Base-by-base conservation (phyloP, 1,140 invertebrate genomes). In the Trichonephila clavipes region DNA sequence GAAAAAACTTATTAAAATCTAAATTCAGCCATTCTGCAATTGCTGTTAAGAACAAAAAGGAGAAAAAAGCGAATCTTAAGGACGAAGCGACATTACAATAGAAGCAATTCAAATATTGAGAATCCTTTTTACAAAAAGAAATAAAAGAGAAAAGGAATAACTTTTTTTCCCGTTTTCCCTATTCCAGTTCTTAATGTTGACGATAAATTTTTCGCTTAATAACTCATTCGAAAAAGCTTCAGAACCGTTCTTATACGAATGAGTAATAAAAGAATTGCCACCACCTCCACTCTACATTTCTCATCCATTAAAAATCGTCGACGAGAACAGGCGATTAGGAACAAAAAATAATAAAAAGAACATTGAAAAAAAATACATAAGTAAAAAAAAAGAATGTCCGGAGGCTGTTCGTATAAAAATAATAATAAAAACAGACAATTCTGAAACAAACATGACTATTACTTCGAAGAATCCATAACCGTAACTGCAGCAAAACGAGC, bases 391-490 rank as follows among this genome's bases (percentile, higher is more conserved):
- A 51, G 44, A 51, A 21, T 21, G 59, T 40, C 59, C 86, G 2
- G 34, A 24, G 21, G 62, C 86, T 58, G 28, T 64, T 21, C 19
- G 28, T 51, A n/a, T 5, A 85, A 40, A 64, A n/a, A 88, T 1
- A 34, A 34, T 34, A 34, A 88, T 64, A 28, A 77, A 77, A 77
- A 51, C 34, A 34, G 69, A 14, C 69, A 61, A 88, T 21, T 34
- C 34, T 64, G 86, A 88, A 88, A 88, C 86, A 88, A 88, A 88
- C 64, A 88, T 59, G 61, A 88, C 62, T 64, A 88, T 88, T 88
- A 64, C 66, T 28, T 62, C 86, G 16, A 64, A 18, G 40, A 61
- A 64, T 58, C 28, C 28, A 34, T 77, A 24, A 72, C 62, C 86
- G n/a, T 34, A 88, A 66, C 61, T 88, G 24, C 24, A 88, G 14